These are phyloP conservation scores for Ridgeia piscesae DNA, from an alignment of 1,140 invertebrate species.

Conservation along the genomic window DNA sequence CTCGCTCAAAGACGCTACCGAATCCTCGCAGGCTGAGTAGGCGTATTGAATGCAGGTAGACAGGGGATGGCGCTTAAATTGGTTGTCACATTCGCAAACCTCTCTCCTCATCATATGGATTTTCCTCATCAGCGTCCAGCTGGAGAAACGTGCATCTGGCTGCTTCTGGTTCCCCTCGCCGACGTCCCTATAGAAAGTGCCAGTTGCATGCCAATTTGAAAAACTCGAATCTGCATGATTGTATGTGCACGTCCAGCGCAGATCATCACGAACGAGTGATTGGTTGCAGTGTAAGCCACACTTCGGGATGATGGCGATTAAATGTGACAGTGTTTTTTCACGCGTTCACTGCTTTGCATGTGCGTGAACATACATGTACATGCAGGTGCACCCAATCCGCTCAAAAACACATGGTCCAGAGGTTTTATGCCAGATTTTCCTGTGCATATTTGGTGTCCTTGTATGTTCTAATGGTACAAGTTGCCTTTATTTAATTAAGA, in stretches of 20 bases:
- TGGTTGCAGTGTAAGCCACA: background rate
- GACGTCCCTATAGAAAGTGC: background rate
- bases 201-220: background rate
- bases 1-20: background rate
- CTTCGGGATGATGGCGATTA: background rate
- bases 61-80: background rate
- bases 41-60: background rate
- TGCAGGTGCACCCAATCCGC: too few species aligned
- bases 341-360: background rate
- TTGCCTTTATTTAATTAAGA: too few species aligned
- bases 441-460: background rate
- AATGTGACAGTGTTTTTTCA: background rate
- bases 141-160: background rate
- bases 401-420: too few species aligned
- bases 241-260: background rate
- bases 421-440: background rate
- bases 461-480: too few species aligned
- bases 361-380: background rate
- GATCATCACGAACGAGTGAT: background rate
- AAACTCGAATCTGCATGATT: background rate
- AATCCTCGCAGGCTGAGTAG: background rate
- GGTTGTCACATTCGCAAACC: conserved; percentile 3
- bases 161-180: background rate
- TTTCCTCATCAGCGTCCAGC: background rate
- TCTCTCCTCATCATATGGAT: background rate